These are phyloP conservation scores for silkworm (Bombyx mori) DNA, from an alignment of 1,140 invertebrate species.

Conservation along the genomic window ASM3026992v2 NC_085118.1:7984001-7984500, in stretches of 20 bases:
- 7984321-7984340: background rate
- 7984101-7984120: background rate
- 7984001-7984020: too few relatives aligned
- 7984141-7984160: conserved; percentile 14
- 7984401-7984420: too few relatives aligned
- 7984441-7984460: too few relatives aligned
- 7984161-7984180: conserved; percentile 20
- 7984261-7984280: conserved; percentile 23
- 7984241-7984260: conserved; percentile 23
- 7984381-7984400: too few relatives aligned
- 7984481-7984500: too few relatives aligned
- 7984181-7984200: conserved; percentile 19
- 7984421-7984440: too few relatives aligned
- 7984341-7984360: too few relatives aligned
- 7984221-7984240: conserved; percentile 49
- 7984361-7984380: too few relatives aligned
- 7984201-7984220: conserved; percentile 34
- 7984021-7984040: too few relatives aligned
- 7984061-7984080: background rate
- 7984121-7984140: conserved; percentile 11
- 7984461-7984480: too few relatives aligned
- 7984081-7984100: background rate
- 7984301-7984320: conserved; percentile 16
- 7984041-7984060: background rate
- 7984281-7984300: conserved; percentile 23